A percentile compares a stretch with the other conserved stretches of the same genome.
These are phyloP conservation scores for Griposia aprilina DNA, from an alignment of 2,888 invertebrate genomes.

Conservation along the genomic window DNA sequence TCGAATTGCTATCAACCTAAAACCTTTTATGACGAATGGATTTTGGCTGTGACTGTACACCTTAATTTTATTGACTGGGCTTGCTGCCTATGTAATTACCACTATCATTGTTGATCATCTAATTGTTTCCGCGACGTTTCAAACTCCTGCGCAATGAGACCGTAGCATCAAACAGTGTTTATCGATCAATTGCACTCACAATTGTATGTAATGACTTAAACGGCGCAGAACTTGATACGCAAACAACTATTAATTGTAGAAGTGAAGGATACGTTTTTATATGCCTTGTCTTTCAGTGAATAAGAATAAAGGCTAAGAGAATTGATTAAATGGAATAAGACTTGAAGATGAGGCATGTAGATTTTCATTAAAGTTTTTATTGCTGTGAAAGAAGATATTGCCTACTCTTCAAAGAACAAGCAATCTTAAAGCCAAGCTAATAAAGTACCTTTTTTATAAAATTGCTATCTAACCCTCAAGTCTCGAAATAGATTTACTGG, in stretches of 20 bases:
- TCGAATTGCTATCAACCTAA: neutral
- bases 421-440: neutral
- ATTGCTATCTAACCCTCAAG: conserved; percentile 2
- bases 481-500: conserved; percentile 35
- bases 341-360: neutral
- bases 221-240: conserved; percentile 45
- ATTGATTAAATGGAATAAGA: conserved; percentile 5
- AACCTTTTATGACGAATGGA: neutral
- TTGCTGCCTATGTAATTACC: conserved; percentile 9
- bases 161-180: conserved; percentile 37
- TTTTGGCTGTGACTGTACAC: neutral
- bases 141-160: conserved; percentile 36
- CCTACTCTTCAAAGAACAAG: neutral
- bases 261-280: conserved; percentile 51
- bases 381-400: neutral
- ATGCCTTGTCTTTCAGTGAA: conserved; percentile 15
- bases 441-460: conserved; percentile 11
- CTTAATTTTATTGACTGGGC: conserved; percentile 10
- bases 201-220: conserved; percentile 48
- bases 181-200: conserved; percentile 52
- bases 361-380: conserved; percentile 19
- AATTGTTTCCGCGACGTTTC: conserved; percentile 14
- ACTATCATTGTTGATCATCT: conserved; percentile 22
- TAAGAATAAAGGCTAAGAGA: conserved; percentile 7
- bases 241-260: conserved; percentile 55